Evolutionary conservation across 2,113 vertebrate genomes (phyloP), one percentile per base, ranked within the genome.

Genomic region (Poeciliopsis turrubarensis): DNA sequence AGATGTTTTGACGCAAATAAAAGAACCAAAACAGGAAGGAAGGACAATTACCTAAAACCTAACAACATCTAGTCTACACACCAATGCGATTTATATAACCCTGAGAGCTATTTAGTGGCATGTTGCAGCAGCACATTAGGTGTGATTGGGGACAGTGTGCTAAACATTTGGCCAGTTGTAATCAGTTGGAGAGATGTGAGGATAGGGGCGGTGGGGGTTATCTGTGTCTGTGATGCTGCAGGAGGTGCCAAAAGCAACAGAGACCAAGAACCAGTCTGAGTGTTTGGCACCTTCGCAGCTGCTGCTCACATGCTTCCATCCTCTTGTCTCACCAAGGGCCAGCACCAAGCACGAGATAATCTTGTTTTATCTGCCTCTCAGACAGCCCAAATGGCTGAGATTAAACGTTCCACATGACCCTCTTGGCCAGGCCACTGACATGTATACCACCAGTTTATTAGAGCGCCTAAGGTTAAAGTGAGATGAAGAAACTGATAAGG

Each of bases 241-340:
- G 86, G 91, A 92, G 89, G 92, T 92, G 93, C 86, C 88, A 92
- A 92, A 92, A 86, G 89, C 91, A 88, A 87, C 82, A 77, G 91
- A 84, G 87, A 90, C 86, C 87, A 84, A 70, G 73, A 81, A 82
- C 85, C 86, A 73, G 85, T 90, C 92, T 88, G 86, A 73, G 83
- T 75, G 73, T 92, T 90, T 92, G 91, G 84, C 93, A 94, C 92
- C 92, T 91, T 47, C 83, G 66, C 92, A 93, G 90, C 89, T 93
- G 92, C 87, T 84, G 74, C 83, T 85, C 85, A 66, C 83, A 85
- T 83, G 78, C 84, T 73, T 85, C 81, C 80, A 77, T 74, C 90
- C 90, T 84, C 81, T 81, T 78, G 73, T 87, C 85, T 81, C 86
- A 89, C 86, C 73, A 22, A 73, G 85, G 83, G 72, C 86, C 82